A percentile compares a stretch with the other conserved stretches of the same genome.
phyloP scores from a whole-genome alignment of 2,113 vertebrate genomes.

The Atrichornis clamosus region DNA sequence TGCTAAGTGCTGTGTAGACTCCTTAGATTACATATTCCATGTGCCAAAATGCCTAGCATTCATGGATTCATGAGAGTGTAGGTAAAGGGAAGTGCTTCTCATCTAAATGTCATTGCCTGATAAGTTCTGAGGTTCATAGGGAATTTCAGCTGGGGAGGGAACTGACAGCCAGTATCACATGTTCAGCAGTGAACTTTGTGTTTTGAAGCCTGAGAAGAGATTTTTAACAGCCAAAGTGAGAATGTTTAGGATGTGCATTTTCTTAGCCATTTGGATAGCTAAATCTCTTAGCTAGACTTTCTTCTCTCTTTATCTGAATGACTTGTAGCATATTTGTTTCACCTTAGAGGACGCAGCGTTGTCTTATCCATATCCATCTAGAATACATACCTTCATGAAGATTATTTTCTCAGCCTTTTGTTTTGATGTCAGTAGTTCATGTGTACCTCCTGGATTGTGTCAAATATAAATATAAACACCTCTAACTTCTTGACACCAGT shows the following conservation, averaged over 20 bases:
- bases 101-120: neutral
- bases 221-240: neutral
- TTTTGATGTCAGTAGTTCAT: neutral
- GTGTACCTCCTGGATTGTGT: neutral
- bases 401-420: neutral
- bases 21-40: neutral
- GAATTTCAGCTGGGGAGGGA: neutral
- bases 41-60: neutral
- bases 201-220: neutral
- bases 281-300: neutral
- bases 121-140: neutral
- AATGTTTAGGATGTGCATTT: neutral
- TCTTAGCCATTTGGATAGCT: neutral
- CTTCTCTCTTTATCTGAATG: neutral
- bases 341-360: neutral
- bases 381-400: neutral
- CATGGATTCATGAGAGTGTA: neutral
- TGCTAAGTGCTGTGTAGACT: neutral
- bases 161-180: neutral
- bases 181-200: neutral
- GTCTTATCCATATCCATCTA: neutral
- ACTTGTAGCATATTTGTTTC: neutral
- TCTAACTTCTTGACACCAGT: neutral
- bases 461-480: neutral
- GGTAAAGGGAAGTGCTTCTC: neutral